A percentile compares a stretch with the other conserved stretches of the same genome.
These are phyloP conservation scores for Acrobasis suavella DNA, from an alignment of 2,888 invertebrate genomes.

Conservation along the genomic window DNA sequence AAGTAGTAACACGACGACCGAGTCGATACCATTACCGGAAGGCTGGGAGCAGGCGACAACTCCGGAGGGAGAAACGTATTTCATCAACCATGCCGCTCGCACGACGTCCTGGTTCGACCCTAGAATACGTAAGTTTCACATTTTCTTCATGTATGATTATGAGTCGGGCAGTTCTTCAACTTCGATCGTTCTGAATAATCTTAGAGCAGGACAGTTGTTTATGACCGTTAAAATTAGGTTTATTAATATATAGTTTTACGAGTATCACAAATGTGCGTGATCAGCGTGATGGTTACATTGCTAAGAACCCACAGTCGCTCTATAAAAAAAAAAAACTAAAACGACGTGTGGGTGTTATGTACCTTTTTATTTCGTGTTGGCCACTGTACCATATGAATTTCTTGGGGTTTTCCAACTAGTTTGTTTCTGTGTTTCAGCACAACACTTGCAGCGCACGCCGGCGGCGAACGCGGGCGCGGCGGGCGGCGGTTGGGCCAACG, in stretches of 20 bases:
- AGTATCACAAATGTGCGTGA: no score
- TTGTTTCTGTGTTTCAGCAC: slow-evolving; percentile 67
- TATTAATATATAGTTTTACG: no score
- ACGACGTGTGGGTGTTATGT: no score
- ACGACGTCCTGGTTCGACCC: slow-evolving; percentile 99
- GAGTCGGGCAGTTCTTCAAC: no score
- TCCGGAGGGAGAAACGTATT: slow-evolving; percentile 92
- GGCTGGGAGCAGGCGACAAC: slow-evolving; percentile 95
- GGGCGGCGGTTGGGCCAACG: slow-evolving; percentile 83
- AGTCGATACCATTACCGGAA: slow-evolving; percentile 89
- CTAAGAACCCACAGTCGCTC: no score
- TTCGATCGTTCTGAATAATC: no score
- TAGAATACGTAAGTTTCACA: slow-evolving; percentile 92
- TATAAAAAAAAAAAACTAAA: no score
- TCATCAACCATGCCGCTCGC: slow-evolving; percentile 95
- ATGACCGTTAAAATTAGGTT: no score
- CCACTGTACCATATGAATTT: no score
- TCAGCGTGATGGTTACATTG: no score
- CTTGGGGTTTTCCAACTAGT: not conserved
- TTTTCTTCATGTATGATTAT: slow-evolving; percentile 32
- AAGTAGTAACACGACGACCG: slow-evolving; percentile 76
- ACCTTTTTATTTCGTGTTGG: no score
- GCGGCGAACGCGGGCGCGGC: slow-evolving; percentile 81
- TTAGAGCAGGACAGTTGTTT: no score
- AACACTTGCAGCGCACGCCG: slow-evolving; percentile 80